Conservation (phyloP, 2,113 vertebrate genomes). For the Chroicocephalus ridibundus region DNA sequence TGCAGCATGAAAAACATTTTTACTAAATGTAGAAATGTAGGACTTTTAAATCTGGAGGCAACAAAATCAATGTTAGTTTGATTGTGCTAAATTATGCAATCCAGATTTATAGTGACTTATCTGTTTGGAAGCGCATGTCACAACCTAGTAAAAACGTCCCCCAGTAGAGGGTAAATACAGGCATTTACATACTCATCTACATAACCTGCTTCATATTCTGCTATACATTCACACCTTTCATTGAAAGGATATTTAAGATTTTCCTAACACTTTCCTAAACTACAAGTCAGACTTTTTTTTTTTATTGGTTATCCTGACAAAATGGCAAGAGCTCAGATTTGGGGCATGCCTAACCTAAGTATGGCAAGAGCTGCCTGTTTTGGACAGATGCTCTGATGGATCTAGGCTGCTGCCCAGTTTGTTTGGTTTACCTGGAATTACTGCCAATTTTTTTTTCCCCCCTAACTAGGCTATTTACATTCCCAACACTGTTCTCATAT, state of each 20-base stretch:
- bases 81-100: neutral
- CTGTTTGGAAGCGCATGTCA: neutral
- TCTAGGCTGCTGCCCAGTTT: neutral
- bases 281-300: neutral
- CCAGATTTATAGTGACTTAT: neutral
- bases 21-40: neutral
- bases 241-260: neutral
- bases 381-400: neutral
- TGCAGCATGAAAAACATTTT: neutral
- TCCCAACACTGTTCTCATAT: neutral
- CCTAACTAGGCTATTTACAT: neutral
- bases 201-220: neutral
- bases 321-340: neutral
- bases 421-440: neutral
- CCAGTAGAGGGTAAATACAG: neutral
- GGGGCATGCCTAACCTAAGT: neutral
- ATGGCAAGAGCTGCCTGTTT: neutral
- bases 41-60: neutral
- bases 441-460: neutral
- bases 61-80: rapidly evolving
- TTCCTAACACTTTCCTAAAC: neutral
- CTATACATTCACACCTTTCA: neutral
- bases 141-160: neutral
- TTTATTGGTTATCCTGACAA: neutral
- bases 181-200: neutral